Evolutionary conservation across 2,888 invertebrate genomes (phyloP).

Genomic region (Drosophila siamana): DNA sequence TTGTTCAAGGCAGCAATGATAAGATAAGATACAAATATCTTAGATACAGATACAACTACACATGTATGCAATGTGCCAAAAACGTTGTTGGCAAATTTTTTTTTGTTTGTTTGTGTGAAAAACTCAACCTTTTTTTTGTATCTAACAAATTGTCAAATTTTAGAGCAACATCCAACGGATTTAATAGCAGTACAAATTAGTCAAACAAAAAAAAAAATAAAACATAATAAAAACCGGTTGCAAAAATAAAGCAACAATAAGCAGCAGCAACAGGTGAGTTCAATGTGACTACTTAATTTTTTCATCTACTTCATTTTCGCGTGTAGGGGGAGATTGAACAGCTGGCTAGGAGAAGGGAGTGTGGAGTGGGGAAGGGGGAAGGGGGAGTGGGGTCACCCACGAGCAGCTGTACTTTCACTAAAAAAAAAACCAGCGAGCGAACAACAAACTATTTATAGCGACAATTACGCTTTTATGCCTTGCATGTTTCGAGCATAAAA

Average conservation of each 20-base stretch:
- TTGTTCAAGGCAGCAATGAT: conserved; percentile 60
- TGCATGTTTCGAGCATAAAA: not conserved
- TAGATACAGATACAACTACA: conserved; percentile 23
- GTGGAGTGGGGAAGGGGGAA: not conserved
- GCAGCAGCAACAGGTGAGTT: conserved; percentile 55
- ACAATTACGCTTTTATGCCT: conserved; percentile 3
- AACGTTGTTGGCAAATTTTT: conserved; percentile 10
- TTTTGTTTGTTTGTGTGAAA: not conserved
- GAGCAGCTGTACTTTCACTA: conserved; percentile 45
- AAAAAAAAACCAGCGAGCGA: conserved; percentile 5
- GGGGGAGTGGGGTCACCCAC: conserved; percentile 22
- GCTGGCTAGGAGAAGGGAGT: not conserved
- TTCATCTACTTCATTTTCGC: not conserved
- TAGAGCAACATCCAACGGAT: conserved; percentile 2
- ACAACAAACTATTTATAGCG: conserved; percentile 17
- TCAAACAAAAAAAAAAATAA: conserved; percentile 2
- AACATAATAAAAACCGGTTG: conserved; percentile 33
- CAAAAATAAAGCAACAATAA: conserved; percentile 20
- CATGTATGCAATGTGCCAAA: conserved; percentile 31
- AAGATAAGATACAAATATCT: conserved; percentile 67
- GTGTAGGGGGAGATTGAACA: not conserved
- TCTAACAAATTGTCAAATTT: conserved; percentile 30
- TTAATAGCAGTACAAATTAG: conserved; percentile 28
- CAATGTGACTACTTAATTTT: conserved; percentile 9
- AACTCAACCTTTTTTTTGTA: not conserved